Evolutionary conservation across 1,140 invertebrate genomes (phyloP), one percentile per base, ranked within the genome.

Genomic region (Heliconius nattereri): DNA sequence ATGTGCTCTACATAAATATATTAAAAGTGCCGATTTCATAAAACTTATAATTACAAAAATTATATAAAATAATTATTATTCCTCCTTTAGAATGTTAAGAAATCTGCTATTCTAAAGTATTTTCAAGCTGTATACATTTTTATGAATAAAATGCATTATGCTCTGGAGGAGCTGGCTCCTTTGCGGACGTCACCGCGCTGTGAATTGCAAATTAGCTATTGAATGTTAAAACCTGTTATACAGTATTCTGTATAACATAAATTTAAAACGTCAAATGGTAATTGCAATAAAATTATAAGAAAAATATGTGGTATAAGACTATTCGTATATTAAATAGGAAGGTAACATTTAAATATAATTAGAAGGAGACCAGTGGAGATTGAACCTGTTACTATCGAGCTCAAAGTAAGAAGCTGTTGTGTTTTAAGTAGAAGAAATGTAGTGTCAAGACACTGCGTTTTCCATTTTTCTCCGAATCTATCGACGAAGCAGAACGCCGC

Each of bases 181-280:
- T 66, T 66, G 26, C 60, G 60, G 60, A 29, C 60, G 60, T 66
- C 60, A 26, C 29, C 60, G 60, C 23, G 13, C 11, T 66, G 26
- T 66, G 60, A 66, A 66, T 66, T 66, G 60, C 26, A 66, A 66
- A 66, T 66, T 66, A 66, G 26, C 60, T 66, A 66, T 66, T 26
- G 60, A 66, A 66, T 66, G 26, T 29, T 66, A 66, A 66, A 66
- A 66, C 3, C 23, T 66, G 60, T 13, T 66, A 3, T 16, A 66
- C 60, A 66, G 29, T 29, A 66, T 66, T 16, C 13, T 29, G 26
- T n/a, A 66, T 11, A 29, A n/a, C 60, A 26, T 66, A 66, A 29
- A 16, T 66, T 26, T 29, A 5, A 29, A 66, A 66, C 60, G 13
- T 16, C 23, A 66, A 26, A 66, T 66, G 60, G 60, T 66, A 29